Evolutionary conservation across 2,888 invertebrate species (phyloP).

Genomic region (Xylocampa areola): DNA sequence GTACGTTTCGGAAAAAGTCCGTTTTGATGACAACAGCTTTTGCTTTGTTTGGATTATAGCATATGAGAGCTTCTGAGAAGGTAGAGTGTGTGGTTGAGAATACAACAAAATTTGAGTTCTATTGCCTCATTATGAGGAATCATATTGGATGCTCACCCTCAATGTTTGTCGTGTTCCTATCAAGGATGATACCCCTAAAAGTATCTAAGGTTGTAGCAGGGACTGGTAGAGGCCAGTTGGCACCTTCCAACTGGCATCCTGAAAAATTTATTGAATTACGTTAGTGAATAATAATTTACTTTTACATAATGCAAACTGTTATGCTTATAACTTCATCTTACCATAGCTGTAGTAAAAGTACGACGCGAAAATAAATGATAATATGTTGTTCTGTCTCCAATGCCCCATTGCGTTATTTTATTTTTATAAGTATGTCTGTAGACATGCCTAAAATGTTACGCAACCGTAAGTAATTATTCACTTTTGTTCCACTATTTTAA

Average conservation of each 20-base stretch:
- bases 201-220: slow-evolving; percentile 64
- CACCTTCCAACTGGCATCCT: slow-evolving; percentile 77
- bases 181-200: slow-evolving; percentile 66
- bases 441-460: slow-evolving; percentile 58
- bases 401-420: slow-evolving; percentile 53
- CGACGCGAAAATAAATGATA: slow-evolving; percentile 49
- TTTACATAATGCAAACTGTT: not conserved
- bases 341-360: slow-evolving; percentile 59
- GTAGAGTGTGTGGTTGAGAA: too few relatives aligned
- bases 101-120: too few relatives aligned
- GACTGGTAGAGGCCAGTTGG: slow-evolving; percentile 60
- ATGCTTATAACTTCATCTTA: slow-evolving; percentile 46
- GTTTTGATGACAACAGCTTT: too few relatives aligned
- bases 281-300: not conserved
- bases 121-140: too few relatives aligned
- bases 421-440: slow-evolving; percentile 22
- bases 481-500: slow-evolving; percentile 15
- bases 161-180: slow-evolving; percentile 66
- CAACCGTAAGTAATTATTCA: slow-evolving; percentile 15
- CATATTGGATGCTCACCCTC: slow-evolving; percentile 58
- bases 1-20: too few relatives aligned
- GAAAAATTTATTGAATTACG: slow-evolving; percentile 33
- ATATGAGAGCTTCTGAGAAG: too few relatives aligned
- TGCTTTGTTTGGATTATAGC: too few relatives aligned
- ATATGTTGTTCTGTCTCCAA: slow-evolving; percentile 36